phyloP scores from a whole-genome alignment of 2,113 vertebrate species.

The Actenoides hombroni region DNA sequence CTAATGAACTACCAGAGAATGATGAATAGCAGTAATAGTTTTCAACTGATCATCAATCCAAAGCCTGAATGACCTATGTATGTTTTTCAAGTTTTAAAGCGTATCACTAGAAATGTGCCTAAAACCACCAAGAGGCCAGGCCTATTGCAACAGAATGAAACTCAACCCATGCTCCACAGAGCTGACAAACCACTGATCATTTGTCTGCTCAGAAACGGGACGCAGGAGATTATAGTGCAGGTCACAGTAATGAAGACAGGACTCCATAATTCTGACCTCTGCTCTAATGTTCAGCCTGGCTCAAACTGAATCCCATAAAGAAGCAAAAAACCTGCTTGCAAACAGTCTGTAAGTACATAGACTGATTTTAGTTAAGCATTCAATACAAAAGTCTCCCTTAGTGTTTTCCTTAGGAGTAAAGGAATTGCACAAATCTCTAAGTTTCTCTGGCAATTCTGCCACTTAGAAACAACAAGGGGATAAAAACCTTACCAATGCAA shows the following conservation, averaged over 20 bases:
- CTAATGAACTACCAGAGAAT: background rate
- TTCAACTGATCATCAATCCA: background rate
- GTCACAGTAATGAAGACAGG: background rate
- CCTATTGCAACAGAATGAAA: background rate
- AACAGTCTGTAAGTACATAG: background rate
- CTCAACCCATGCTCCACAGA: background rate
- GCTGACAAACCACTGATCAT: background rate
- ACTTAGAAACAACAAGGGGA: background rate
- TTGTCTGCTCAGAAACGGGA: background rate
- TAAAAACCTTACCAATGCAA: background rate
- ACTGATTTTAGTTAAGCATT: background rate
- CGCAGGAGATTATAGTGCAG: background rate
- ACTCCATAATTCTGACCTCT: background rate
- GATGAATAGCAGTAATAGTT: background rate
- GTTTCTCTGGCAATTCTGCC: conserved; percentile 26
- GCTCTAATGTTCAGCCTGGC: background rate
- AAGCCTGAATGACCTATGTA: background rate
- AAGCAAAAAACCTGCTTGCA: background rate
- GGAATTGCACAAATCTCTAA: conserved; percentile 28
- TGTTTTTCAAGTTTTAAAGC: background rate
- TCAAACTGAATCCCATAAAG: background rate
- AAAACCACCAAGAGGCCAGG: background rate
- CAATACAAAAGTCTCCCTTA: background rate
- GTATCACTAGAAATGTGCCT: background rate
- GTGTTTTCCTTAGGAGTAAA: background rate